Evolutionary conservation across 2,113 vertebrate genomes (phyloP).

Genomic region (Mus musculus): GRCm39 chr1:19413501-19414000

Average conservation of each 20-base stretch:
- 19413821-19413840: constrained; percentile 22
- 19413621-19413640: not conserved
- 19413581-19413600: not conserved
- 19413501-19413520: constrained; percentile 45
- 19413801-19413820: not conserved
- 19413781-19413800: not conserved
- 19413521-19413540: not conserved
- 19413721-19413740: not conserved
- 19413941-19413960: not conserved
- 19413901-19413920: not conserved
- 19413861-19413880: not conserved
- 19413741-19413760: not conserved
- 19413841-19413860: not conserved
- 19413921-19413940: not conserved
- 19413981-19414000: not conserved
- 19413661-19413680: constrained; percentile 7
- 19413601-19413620: not conserved
- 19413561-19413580: not conserved
- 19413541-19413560: not conserved
- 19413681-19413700: not conserved
- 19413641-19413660: not conserved
- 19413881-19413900: not conserved
- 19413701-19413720: not conserved
- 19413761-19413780: not conserved
- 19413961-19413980: not conserved